A percentile compares a stretch with the other conserved stretches of the same genome.
Conservation (phyloP, 2,888 invertebrate genomes). For the Meliscaeva auricollis region DNA sequence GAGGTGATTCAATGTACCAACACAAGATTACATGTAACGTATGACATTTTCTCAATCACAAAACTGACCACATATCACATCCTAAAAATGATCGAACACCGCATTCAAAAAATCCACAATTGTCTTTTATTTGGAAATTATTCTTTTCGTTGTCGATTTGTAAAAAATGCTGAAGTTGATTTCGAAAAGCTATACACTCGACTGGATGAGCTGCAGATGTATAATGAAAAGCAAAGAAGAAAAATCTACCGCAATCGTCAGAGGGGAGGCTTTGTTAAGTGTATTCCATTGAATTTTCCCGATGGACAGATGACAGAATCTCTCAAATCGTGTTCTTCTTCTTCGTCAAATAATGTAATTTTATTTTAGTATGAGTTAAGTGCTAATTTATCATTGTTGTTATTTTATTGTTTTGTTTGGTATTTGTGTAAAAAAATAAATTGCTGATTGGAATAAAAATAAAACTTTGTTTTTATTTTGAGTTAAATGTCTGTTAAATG, state of each 20-base stretch:
- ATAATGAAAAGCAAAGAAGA: conserved; percentile 80
- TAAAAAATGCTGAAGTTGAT: conserved; percentile 79
- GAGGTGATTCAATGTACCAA: conserved; percentile 80
- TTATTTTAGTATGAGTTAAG: background rate
- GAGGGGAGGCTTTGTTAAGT: conserved; percentile 72
- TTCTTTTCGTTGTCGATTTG: conserved; percentile 80
- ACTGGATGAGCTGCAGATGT: conserved; percentile 81
- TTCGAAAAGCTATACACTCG: conserved; percentile 79
- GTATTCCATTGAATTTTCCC: conserved; percentile 80
- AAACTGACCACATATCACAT: conserved; percentile 80
- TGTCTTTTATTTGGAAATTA: conserved; percentile 80
- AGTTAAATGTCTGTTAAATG: too few species aligned
- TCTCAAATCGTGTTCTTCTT: conserved; percentile 79
- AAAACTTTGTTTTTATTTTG: too few species aligned
- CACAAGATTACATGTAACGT: conserved; percentile 78
- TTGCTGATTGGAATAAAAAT: too few species aligned
- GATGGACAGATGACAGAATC: conserved; percentile 78
- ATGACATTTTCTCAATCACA: conserved; percentile 81
- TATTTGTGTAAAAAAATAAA: too few species aligned
- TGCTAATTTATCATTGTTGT: too few species aligned
- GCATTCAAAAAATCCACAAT: conserved; percentile 81
- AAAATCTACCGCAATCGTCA: conserved; percentile 62
- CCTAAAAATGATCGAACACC: conserved; percentile 81
- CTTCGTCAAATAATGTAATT: conserved; percentile 48
- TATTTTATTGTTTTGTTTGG: too few species aligned